Evolutionary conservation across 2,888 invertebrate genomes (phyloP).

Genomic region (Conus canariensis): DNA sequence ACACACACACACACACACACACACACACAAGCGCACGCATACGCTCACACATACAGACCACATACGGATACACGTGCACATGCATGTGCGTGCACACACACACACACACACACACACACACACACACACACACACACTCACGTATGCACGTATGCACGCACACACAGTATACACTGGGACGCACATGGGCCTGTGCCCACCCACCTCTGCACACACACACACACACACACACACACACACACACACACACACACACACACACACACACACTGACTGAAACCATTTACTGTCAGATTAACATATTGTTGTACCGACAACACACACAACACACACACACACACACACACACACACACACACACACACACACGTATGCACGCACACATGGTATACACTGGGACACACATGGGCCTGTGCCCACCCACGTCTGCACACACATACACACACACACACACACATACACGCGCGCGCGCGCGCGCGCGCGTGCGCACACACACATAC

Average conservation of each 20-base stretch:
- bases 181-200: no score
- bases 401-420: neutral
- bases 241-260: neutral
- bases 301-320: no score
- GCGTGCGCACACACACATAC: neutral
- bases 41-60: no score
- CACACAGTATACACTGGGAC: no score
- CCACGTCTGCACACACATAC: neutral
- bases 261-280: slow-evolving; percentile 4
- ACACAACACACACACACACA: slow-evolving; percentile 1
- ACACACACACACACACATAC: slow-evolving; percentile 14
- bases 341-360: slow-evolving; percentile 4
- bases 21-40: neutral
- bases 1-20: slow-evolving; percentile 5
- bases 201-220: neutral
- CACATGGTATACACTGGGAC: neutral
- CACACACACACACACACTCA: neutral
- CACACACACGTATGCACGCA: neutral
- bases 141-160: neutral
- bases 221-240: neutral
- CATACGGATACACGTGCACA: neutral
- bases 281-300: no score
- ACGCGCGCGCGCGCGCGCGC: neutral
- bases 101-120: slow-evolving; percentile 10
- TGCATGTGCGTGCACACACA: neutral